Evolutionary conservation across 2,888 invertebrate species (phyloP), one percentile per base, ranked within the genome.

Genomic region (Leucophenga montana): DNA sequence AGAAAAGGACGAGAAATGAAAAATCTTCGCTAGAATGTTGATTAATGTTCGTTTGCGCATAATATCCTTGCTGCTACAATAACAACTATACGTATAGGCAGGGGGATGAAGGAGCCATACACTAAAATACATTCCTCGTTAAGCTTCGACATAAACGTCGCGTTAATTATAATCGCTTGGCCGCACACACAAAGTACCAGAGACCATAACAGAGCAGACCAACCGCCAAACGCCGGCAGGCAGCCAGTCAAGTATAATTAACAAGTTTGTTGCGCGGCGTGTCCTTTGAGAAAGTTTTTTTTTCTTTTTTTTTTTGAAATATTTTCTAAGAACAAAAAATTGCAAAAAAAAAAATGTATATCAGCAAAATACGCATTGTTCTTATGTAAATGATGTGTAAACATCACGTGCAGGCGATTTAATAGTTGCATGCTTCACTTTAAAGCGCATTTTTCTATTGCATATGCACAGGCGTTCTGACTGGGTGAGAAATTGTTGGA

Each of bases 381-480:
- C 16, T 80, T 77, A 84, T 82, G 84, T 82, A 82, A 82, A 84
- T 84, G 84, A 82, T 82, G 81, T 82, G 81, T 82, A 82, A 82
- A 84, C 84, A 82, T 75, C 78, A 75, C 83, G 76, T 83, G 79
- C 77, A 72, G 73, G 72, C 71, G 56, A 39, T 39, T 39, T 39
- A 39, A 39, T 39, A 39, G 39, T 39, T 39, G 39, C 39, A 39
- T 39, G 39, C 39, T 39, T 39, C 39, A 39, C 39, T 39, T 39
- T 39, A 39, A 39, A 11, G 39, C 39, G 11, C 39, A 39, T 11
- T 39, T 11, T 11, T n/a, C n/a, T n/a, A n/a, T n/a, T n/a, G n/a
- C n/a, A n/a, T n/a, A n/a, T n/a, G n/a, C n/a, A n/a, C n/a, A n/a
- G n/a, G n/a, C n/a, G n/a, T n/a, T n/a, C n/a, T 8, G 9, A 11